phyloP scores from a whole-genome alignment of 1,140 invertebrate species.

The Papilio polyxenes region DNA sequence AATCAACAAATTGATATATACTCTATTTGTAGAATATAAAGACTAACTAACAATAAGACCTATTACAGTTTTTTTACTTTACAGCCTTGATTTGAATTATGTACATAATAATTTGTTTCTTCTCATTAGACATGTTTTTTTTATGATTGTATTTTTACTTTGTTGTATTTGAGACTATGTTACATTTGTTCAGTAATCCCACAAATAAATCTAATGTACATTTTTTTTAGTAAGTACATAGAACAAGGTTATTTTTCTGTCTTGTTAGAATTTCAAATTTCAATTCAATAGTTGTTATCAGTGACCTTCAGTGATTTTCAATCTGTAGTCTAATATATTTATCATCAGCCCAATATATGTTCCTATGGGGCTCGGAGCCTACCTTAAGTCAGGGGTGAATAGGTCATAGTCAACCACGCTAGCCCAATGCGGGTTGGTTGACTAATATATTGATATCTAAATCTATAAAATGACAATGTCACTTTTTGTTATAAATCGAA shows the following conservation, averaged over 20 bases:
- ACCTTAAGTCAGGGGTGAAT: too few relatives aligned
- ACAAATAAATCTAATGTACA: background rate
- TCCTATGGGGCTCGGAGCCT: too few relatives aligned
- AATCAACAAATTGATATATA: too few relatives aligned
- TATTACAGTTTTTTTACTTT: constrained; percentile 29
- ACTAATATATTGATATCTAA: background rate
- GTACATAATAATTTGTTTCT: background rate
- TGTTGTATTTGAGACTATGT: too few relatives aligned
- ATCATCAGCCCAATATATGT: background rate
- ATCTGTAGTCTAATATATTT: background rate
- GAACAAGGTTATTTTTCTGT: background rate
- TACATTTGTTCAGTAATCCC: too few relatives aligned
- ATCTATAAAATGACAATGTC: background rate
- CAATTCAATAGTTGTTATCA: background rate
- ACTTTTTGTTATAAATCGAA: background rate
- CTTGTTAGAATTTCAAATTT: background rate
- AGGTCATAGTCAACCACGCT: too few relatives aligned
- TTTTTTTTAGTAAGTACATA: background rate
- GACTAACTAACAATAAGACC: background rate
- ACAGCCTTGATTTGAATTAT: background rate
- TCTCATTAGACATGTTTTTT: background rate
- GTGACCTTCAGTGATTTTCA: background rate
- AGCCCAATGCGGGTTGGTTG: too few relatives aligned
- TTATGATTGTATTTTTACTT: background rate
- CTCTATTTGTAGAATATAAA: too few relatives aligned